Evolutionary conservation across 2,113 vertebrate genomes (phyloP).

Genomic region (Athene noctua): DNA sequence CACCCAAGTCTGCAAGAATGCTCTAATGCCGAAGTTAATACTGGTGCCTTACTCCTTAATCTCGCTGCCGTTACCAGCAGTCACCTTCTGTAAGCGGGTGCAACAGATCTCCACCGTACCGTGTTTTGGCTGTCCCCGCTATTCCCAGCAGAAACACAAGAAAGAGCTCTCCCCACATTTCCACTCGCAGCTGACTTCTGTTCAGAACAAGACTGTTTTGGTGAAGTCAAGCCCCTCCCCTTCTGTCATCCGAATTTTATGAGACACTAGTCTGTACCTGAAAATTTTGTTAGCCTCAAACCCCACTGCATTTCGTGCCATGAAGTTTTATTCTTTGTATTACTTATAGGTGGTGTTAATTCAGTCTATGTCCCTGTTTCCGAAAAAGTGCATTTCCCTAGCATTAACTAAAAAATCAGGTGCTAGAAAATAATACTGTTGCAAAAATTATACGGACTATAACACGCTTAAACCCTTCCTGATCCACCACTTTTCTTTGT

Average conservation of each 20-base stretch:
- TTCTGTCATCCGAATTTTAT: not conserved
- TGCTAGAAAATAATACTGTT: not conserved
- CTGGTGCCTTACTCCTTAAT: not conserved
- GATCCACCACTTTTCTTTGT: not conserved
- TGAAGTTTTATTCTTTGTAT: not conserved
- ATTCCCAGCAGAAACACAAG: not conserved
- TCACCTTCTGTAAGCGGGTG: not conserved
- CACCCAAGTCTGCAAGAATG: not conserved
- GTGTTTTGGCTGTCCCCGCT: not conserved
- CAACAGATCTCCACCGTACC: not conserved
- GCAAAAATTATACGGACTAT: not conserved
- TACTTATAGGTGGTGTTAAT: not conserved
- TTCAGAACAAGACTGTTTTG: not conserved
- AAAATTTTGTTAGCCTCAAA: not conserved
- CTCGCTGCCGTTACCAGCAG: not conserved
- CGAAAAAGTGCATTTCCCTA: not conserved
- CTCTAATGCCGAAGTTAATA: not conserved
- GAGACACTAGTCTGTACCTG: not conserved
- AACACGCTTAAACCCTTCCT: not conserved
- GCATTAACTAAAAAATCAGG: not conserved
- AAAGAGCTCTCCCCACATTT: not conserved
- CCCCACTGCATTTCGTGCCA: not conserved
- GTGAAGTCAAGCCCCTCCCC: not conserved
- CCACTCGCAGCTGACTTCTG: not conserved
- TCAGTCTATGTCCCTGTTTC: not conserved